Base-by-base conservation (phyloP, 1,140 invertebrate genomes). In the Drosophila melanica region DNA sequence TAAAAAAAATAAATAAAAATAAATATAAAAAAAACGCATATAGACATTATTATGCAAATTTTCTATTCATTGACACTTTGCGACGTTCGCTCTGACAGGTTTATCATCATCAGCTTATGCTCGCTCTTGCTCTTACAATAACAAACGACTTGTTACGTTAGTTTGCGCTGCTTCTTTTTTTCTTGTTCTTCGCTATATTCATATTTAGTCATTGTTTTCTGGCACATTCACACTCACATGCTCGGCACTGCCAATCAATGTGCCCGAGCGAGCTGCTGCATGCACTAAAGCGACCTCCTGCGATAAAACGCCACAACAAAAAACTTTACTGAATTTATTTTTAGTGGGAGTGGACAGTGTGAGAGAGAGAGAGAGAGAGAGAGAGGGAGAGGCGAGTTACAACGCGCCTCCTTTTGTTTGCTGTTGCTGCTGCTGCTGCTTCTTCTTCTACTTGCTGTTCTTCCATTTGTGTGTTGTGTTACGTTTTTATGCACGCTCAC, bases 1-100 rank as follows among this genome's bases (percentile, higher is more conserved):
- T 20, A 4, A 44, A 16, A 12, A 20, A 27, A 20, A 48, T 0
- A 48, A 16, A 48, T 0, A 5, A 4, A 48, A 16, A 48, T 0
- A 5, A 11, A 23, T 1, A 47, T 11, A 12, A 50, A 12, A 50
- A 23, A 12, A 54, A 48, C 20, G 42, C 23, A 77, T 75, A 60
- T 44, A 47, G 58, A 51, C 50, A 87, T 87, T 86, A 86, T 86
- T 79, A 86, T 86, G 82, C 74, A 82, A 86, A 86, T 72, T 86
- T 73, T 62, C 41, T 39, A 14, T 64, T 62, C 77, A 84, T 77
- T 79, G 81, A 85, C 81, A 85, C 81, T 79, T 66, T 75, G 51
- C 58, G 59, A 7, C 63, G 55, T 75, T 20, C 58, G 54, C 48
- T 55, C 63, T 76, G 81, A 85, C 81, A 79, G 81, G 81, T 86